Evolutionary conservation across 2,797 vertebrate genomes (phyloP).

Genomic region (Melanogrammus aeglefinus): DNA sequence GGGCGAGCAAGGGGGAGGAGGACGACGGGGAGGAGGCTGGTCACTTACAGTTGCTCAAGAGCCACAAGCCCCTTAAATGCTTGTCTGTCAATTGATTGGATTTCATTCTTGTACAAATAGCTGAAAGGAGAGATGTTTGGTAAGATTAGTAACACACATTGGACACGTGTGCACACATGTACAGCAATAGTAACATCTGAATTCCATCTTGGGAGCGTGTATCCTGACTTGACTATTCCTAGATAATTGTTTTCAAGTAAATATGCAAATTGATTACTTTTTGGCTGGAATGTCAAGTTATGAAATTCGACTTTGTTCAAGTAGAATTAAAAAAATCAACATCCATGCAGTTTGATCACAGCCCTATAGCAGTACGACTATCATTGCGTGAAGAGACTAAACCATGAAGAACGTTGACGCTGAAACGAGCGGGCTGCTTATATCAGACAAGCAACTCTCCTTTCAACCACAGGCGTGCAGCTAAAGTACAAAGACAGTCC

Average conservation of each 20-base stretch:
- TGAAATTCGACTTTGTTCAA: not conserved
- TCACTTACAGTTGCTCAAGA: slow-evolving; percentile 99
- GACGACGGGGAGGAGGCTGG: slow-evolving; percentile 53
- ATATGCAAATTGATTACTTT: not conserved
- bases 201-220: slow-evolving; percentile 24
- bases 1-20: slow-evolving; percentile 38
- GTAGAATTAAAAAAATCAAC: not conserved
- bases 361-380: not conserved
- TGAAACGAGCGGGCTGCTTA: not conserved
- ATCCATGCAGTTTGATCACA: not conserved
- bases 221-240: not conserved
- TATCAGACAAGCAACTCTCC: not conserved
- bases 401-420: not conserved
- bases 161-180: slow-evolving; percentile 29
- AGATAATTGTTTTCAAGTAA: not conserved
- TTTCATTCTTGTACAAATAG: slow-evolving; percentile 99
- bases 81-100: slow-evolving; percentile 99
- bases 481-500: not conserved
- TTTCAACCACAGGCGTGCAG: not conserved
- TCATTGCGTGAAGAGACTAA: not conserved
- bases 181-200: slow-evolving; percentile 36
- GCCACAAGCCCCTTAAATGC: slow-evolving; percentile 99
- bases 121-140: slow-evolving; percentile 95
- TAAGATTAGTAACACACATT: slow-evolving; percentile 83
- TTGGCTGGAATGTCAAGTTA: not conserved